Percentiles rank a stretch among this genome's conserved stretches.
phyloP scores from a whole-genome alignment of 2,888 invertebrate species.

The Bellardia pandia region DNA sequence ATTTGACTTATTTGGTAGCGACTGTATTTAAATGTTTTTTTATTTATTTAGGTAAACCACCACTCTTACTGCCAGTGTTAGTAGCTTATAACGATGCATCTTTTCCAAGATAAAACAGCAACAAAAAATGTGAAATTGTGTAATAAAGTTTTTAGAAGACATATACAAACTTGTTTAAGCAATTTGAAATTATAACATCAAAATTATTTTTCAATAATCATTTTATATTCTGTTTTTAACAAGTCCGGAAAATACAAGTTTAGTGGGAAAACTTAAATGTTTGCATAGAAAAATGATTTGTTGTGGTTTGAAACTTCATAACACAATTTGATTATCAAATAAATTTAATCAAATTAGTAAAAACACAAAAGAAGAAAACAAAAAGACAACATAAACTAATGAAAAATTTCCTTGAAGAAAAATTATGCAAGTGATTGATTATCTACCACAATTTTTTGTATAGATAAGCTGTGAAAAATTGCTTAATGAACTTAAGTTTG shows the following conservation, averaged over 20 bases:
- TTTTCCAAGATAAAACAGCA: constrained; percentile 25
- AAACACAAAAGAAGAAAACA: neutral
- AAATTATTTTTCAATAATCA: constrained; percentile 16
- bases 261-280: neutral
- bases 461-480: constrained; percentile 41
- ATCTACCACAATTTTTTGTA: constrained; percentile 3
- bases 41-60: constrained; percentile 15
- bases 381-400: constrained; percentile 30
- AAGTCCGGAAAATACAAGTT: constrained; percentile 6
- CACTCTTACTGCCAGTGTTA: neutral
- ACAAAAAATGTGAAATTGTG: constrained; percentile 26
- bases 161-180: constrained; percentile 17
- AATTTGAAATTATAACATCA: constrained; percentile 49
- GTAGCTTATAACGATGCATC: constrained; percentile 7
- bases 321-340: constrained; percentile 45
- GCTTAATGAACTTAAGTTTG: constrained; percentile 29
- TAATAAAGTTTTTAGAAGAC: constrained; percentile 26
- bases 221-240: constrained; percentile 23
- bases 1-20: constrained; percentile 32
- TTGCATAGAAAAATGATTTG: constrained; percentile 32
- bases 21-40: constrained; percentile 15
- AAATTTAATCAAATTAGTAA: constrained; percentile 46
- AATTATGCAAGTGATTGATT: constrained; percentile 62
- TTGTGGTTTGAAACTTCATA: constrained; percentile 39
- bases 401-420: constrained; percentile 33